A percentile compares a stretch with the other conserved stretches of the same genome.
Evolutionary conservation across 1,140 invertebrate species (phyloP).

Genomic region (Psix sp.): DNA sequence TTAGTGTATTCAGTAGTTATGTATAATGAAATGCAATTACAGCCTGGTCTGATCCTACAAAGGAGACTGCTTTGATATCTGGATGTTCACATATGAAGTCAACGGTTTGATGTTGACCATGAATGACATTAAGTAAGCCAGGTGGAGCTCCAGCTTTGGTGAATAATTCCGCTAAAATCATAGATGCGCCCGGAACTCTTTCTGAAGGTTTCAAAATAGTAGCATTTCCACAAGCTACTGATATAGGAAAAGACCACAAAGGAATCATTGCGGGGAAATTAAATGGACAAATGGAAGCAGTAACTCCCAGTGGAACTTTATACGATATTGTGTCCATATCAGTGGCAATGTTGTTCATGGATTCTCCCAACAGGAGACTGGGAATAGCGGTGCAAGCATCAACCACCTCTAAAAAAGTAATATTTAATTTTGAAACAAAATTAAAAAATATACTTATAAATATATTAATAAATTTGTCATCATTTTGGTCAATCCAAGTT

Average conservation of each 20-base stretch:
- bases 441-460: neutral
- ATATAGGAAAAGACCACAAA: constrained; percentile 98
- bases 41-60: constrained; percentile 97
- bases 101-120: constrained; percentile 95
- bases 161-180: constrained; percentile 94
- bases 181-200: constrained; percentile 96
- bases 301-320: constrained; percentile 92
- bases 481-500: no score
- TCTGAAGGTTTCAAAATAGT: constrained; percentile 94
- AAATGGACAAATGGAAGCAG: constrained; percentile 91
- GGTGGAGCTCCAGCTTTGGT: constrained; percentile 94
- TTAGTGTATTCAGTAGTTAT: no score
- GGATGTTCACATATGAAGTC: constrained; percentile 98
- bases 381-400: constrained; percentile 97
- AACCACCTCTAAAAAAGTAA: constrained; percentile 87
- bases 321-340: constrained; percentile 96
- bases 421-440: neutral
- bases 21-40: constrained; percentile 76
- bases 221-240: constrained; percentile 92
- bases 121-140: constrained; percentile 96
- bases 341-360: constrained; percentile 91
- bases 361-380: constrained; percentile 93
- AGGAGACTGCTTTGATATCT: constrained; percentile 97
- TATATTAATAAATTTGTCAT: no score
- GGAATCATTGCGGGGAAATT: constrained; percentile 99